These are phyloP conservation scores for Misgurnus anguillicaudatus DNA, from an alignment of 2,113 vertebrate genomes.

Conservation along the genomic window DNA sequence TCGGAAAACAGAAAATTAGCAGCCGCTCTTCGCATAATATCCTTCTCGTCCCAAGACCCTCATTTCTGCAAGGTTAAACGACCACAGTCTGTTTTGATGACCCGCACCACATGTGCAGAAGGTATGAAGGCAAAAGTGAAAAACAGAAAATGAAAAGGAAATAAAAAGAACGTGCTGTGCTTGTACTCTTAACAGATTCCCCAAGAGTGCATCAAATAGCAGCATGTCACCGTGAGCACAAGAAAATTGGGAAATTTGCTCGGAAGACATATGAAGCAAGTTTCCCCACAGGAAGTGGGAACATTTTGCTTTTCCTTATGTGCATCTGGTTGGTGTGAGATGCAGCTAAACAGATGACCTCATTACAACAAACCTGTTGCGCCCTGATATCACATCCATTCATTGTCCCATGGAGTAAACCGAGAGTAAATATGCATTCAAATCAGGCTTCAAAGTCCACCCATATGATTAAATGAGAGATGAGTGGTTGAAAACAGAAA, in stretches of 20 bases:
- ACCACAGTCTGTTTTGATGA: constrained; percentile 32
- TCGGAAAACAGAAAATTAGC: constrained; percentile 28
- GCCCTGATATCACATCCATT: not conserved
- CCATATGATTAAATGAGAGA: not conserved
- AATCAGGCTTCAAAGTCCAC: not conserved
- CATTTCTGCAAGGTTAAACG: constrained; percentile 35
- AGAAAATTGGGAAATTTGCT: not conserved
- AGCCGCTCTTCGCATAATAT: constrained; percentile 10
- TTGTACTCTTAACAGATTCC: constrained; percentile 23
- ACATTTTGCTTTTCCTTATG: not conserved
- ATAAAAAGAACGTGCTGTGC: constrained; percentile 26
- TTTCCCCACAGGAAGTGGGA: not conserved
- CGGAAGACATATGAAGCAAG: not conserved
- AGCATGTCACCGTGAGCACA: not conserved
- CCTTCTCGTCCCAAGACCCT: not conserved
- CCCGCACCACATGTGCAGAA: constrained; percentile 2
- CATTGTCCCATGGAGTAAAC: not conserved
- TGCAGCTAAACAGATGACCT: not conserved
- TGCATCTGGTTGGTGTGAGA: not conserved
- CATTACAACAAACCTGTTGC: not conserved
- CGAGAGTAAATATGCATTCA: not conserved
- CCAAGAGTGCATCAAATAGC: constrained; percentile 12
- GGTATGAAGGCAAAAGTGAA: not conserved
- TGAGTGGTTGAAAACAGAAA: not conserved
- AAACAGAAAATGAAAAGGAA: constrained; percentile 5